Evolutionary conservation across 2,797 vertebrate species (phyloP), one percentile per base, ranked within the genome.

Genomic region (Semaprochilodus insignis): DNA sequence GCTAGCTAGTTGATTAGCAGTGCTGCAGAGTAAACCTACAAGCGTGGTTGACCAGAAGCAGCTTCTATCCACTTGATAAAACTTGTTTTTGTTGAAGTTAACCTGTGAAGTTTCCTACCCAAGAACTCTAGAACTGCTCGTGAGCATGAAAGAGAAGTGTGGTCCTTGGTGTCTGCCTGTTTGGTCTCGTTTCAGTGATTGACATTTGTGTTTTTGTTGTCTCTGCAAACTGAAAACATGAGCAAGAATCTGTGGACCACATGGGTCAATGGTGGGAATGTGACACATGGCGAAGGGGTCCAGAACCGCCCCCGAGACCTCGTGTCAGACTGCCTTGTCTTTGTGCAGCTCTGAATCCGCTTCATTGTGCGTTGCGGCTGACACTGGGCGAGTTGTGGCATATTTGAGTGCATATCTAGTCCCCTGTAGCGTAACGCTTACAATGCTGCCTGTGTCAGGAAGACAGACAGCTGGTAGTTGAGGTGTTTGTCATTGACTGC

Each of bases 251-350:
- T 51, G 52, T 52, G 36, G 25, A 77, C 15, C 31, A 34, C 21
- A 44, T 34, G 54, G 81, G 81, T 77, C 67, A 72, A n/a, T 44
- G 55, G 16, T n/a, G n/a, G 48, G 74, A 82, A 82, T 71, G 44
- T 70, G 55, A 74, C 59, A 59, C 59, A 36, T 14, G 36, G 6
- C 36, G 70, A 80, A 65, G 59, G 23, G 55, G 60, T 72, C 69
- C 19, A 82, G 54, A 82, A 25, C 81, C 74, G 34, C 81, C 74
- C 74, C 74, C 81, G n/a, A 36, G 19, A 70, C 25, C 10, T 23
- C 65, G 76, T 66, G 72, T 48, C 8, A 48, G 44, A 23, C 67
- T 70, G 40, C 70, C 23, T 19, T 15, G 48, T 4, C 48, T 72
- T 72, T 70, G 44, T 72, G 19, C 14, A 19, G 0, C 19, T 59